Base-by-base conservation (phyloP, 2,888 invertebrate species). In the Nephrocerus scutellatus region DNA sequence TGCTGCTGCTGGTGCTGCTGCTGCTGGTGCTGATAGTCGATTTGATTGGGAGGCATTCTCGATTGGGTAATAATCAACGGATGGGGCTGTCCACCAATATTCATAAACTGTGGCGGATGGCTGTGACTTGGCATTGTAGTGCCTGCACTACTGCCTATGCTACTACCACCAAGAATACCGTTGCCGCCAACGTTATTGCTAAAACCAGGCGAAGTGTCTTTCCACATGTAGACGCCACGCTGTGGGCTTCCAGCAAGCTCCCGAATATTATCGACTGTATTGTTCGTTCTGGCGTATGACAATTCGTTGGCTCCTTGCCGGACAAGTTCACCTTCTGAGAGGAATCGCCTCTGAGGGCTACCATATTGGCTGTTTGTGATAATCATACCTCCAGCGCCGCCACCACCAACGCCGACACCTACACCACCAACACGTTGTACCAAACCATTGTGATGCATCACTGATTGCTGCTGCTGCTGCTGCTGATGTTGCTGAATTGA, bases 211-310 rank as follows among this genome's bases (percentile, higher is more conserved):
- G 82, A 82, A 18, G 79, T 81, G 59, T 84, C 84, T 60, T 83
- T 83, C 84, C 83, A 84, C 73, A 80, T 79, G 63, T 84, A 84
- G 36, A 82, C 78, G 47, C 82, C 80, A 47, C 87, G 77, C 66
- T 89, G 89, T 33, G 89, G 89, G 34, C 86, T 86, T 30, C 88
- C 84, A 29, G 89, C 90, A 56, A 90, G 73, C 66, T 90, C 90
- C 47, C 89, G 77, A 58, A 89, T 87, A 69, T 88, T 88, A 69
- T 86, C 87, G 48, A 84, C 85, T 38, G 83, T 83, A 66, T 81
- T 83, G 70, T 79, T 84, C 49, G 79, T 77, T 44, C 81, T 72
- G 2, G 80, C 74, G 58, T 80, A 80, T 3, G 75, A 72, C 43
- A 81, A 72, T 55, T 80, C 80, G 31, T 51, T 56, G 8, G 49